Conservation (phyloP, 2,888 invertebrate genomes). For the Galeruca laticollis region DNA sequence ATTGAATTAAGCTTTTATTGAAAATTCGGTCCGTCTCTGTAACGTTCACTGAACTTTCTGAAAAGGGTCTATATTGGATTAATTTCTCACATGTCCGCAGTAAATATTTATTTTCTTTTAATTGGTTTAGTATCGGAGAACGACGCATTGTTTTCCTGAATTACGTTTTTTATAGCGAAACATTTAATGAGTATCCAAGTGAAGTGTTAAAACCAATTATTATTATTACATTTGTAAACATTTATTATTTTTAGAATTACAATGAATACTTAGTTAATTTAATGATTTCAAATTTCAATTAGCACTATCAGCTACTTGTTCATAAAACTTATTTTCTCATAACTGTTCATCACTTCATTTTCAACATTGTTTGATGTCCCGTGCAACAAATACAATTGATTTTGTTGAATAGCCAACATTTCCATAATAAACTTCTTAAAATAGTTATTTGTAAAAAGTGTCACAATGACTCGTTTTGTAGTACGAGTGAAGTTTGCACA, state of each 20-base stretch:
- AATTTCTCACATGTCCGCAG: constrained; percentile 16
- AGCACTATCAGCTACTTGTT: neutral
- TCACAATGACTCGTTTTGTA: too few relatives aligned
- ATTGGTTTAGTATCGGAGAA: constrained; percentile 22
- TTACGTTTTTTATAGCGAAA: constrained; percentile 1
- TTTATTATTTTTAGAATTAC: neutral
- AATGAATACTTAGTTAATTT: neutral
- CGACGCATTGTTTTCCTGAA: neutral
- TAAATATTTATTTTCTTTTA: constrained; percentile 26
- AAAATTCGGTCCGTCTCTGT: constrained; percentile 14
- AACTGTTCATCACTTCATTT: neutral
- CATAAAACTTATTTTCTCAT: neutral
- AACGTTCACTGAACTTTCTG: constrained; percentile 28
- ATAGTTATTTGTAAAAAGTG: too few relatives aligned
- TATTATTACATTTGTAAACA: neutral
- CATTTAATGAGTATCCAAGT: neutral
- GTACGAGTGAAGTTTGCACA: too few relatives aligned
- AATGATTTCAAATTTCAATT: neutral
- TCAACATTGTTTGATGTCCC: neutral
- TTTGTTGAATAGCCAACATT: too few relatives aligned
- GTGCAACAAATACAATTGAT: neutral
- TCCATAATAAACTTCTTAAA: too few relatives aligned
- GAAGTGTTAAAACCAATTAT: neutral
- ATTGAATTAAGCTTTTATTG: neutral
- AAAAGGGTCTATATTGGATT: constrained; percentile 30